phyloP scores from a whole-genome alignment of 2,797 vertebrate species.

The Peromyscus aztecus region DNA sequence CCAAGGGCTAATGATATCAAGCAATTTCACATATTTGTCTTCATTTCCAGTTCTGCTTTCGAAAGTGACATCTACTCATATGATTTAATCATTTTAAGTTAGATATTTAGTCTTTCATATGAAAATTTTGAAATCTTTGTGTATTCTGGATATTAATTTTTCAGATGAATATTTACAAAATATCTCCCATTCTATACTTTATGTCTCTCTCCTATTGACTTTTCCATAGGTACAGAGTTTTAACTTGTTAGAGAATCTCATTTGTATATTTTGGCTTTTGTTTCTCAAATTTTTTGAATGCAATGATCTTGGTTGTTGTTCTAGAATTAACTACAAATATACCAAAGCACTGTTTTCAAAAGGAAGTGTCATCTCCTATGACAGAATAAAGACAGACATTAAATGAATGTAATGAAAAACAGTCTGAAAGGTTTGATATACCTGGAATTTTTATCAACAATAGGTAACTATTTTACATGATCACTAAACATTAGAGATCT shows the following conservation, averaged over 20 bases:
- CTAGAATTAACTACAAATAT: background rate
- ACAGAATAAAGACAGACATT: background rate
- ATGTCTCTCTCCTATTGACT: background rate
- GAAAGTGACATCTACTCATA: background rate
- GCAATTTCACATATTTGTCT: background rate
- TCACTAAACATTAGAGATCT: constrained; percentile 69
- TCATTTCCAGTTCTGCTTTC: background rate
- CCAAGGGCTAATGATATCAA: background rate
- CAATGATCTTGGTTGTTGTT: background rate
- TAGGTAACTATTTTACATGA: constrained; percentile 67
- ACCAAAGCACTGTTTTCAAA: background rate
- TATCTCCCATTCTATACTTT: background rate
- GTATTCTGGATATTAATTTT: background rate
- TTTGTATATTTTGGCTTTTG: background rate
- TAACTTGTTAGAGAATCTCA: background rate
- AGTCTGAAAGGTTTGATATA: constrained; percentile 21
- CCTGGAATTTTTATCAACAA: constrained; percentile 66
- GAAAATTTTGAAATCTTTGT: background rate
- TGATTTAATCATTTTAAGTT: background rate
- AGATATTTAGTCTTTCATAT: background rate
- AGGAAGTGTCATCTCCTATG: background rate
- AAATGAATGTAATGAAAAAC: constrained; percentile 59
- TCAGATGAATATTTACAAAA: background rate
- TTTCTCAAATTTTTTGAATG: background rate
- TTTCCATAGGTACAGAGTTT: background rate